Conservation (phyloP, 1,140 invertebrate genomes). For the Melanaphis sacchari region DNA sequence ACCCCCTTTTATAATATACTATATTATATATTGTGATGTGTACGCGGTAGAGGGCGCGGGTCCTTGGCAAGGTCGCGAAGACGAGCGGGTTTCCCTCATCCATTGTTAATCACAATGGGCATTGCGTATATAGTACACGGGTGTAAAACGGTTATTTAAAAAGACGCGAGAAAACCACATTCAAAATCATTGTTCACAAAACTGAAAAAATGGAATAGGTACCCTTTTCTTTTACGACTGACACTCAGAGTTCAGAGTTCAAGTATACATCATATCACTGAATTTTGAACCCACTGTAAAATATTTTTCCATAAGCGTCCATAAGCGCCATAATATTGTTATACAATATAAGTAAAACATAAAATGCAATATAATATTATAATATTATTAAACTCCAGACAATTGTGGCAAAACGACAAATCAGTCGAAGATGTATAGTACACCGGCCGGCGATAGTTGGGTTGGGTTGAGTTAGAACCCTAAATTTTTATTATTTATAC, state of each 20-base stretch:
- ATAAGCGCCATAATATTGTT: not conserved
- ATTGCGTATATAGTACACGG: not conserved
- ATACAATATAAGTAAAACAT: not conserved
- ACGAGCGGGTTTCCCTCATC: not conserved
- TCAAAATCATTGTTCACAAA: not conserved
- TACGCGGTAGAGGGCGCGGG: not conserved
- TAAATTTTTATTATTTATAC: not conserved
- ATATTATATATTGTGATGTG: not conserved
- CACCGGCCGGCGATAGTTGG: not conserved
- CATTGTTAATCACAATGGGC: slow-evolving; percentile 42
- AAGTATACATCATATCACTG: not conserved
- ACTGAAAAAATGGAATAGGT: not conserved
- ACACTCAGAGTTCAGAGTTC: not conserved
- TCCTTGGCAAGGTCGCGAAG: slow-evolving; percentile 50
- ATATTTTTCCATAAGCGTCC: not conserved
- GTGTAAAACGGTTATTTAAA: slow-evolving; percentile 41
- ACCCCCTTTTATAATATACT: slow-evolving; percentile 35
- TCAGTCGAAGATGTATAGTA: not conserved
- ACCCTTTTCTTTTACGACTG: not conserved
- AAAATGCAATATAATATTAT: not conserved
- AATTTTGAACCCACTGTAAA: not conserved
- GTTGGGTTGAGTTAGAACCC: not conserved
- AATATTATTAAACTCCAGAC: not conserved
- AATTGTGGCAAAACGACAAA: not conserved
- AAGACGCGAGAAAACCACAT: not conserved